Conservation (phyloP, 2,888 invertebrate species). For the Seira sanloemensis region DNA sequence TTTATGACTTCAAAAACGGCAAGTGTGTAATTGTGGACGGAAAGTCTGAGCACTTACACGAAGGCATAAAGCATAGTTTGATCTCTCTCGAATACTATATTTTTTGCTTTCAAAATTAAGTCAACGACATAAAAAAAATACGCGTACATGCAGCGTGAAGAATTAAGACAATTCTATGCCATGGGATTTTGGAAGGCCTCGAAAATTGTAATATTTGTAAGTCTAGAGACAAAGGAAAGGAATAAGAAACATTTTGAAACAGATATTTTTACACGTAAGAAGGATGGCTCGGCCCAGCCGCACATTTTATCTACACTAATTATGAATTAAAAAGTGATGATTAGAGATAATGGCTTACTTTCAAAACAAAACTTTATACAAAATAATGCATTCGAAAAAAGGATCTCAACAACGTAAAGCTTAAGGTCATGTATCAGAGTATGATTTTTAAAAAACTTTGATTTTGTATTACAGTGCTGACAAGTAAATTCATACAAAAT, state of each 20-base stretch:
- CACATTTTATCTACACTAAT: neutral
- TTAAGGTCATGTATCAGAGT: slow-evolving; percentile 4
- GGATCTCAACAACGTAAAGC: neutral
- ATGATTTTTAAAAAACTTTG: too few relatives aligned
- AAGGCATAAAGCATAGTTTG: neutral
- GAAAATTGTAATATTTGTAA: neutral
- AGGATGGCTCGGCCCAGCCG: slow-evolving; percentile 1
- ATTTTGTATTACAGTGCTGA: too few relatives aligned
- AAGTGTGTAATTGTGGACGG: too few relatives aligned
- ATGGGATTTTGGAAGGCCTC: neutral
- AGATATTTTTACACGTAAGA: neutral
- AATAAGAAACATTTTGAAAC: neutral
- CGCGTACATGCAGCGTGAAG: neutral
- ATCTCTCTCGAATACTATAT: neutral
- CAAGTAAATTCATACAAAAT: too few relatives aligned
- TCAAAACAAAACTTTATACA: neutral
- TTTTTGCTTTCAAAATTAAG: neutral
- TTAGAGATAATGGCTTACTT: slow-evolving; percentile 4
- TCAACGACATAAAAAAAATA: neutral
- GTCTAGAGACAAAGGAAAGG: neutral
- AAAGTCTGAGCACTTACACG: neutral
- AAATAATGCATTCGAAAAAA: neutral
- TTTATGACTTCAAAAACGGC: neutral
- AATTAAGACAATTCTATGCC: neutral
- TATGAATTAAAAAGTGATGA: slow-evolving; percentile 1